Conservation (phyloP, 2,888 invertebrate genomes). For the Rhaphigaster nebulosa region DNA sequence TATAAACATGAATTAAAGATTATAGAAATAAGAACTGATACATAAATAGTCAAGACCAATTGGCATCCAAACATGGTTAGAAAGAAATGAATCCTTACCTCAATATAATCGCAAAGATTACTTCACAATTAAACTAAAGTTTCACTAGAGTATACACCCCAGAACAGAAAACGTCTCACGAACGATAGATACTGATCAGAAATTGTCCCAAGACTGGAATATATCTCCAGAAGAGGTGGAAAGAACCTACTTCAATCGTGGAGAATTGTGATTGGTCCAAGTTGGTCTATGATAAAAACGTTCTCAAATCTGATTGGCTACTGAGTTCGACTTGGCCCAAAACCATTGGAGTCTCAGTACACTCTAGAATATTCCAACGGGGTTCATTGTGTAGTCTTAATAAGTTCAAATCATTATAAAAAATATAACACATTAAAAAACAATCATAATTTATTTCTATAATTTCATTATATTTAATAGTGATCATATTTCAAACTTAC, state of each 20-base stretch:
- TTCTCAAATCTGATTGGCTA: slow-evolving; percentile 61
- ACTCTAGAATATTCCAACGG: slow-evolving; percentile 9
- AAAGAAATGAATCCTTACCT: background rate
- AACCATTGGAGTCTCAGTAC: slow-evolving; percentile 58
- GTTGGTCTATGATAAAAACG: slow-evolving; percentile 66
- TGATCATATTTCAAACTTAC: background rate
- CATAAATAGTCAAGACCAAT: background rate
- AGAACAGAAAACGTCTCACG: background rate
- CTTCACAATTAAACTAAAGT: background rate
- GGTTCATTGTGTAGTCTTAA: background rate
- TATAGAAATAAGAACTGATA: background rate
- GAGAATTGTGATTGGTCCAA: slow-evolving; percentile 61
- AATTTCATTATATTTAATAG: background rate
- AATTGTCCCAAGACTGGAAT: background rate
- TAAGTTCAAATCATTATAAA: background rate
- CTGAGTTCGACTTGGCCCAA: slow-evolving; percentile 60
- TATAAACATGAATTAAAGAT: background rate
- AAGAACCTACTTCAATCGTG: slow-evolving; percentile 62
- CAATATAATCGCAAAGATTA: background rate
- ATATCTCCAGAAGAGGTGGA: slow-evolving; percentile 41
- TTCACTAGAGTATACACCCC: background rate
- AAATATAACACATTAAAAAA: background rate
- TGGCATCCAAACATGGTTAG: background rate
- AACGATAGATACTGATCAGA: slow-evolving; percentile 18
- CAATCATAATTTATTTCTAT: background rate